These are phyloP conservation scores for Megalops atlanticus DNA, from an alignment of 2,113 vertebrate species.

Conservation along the genomic window DNA sequence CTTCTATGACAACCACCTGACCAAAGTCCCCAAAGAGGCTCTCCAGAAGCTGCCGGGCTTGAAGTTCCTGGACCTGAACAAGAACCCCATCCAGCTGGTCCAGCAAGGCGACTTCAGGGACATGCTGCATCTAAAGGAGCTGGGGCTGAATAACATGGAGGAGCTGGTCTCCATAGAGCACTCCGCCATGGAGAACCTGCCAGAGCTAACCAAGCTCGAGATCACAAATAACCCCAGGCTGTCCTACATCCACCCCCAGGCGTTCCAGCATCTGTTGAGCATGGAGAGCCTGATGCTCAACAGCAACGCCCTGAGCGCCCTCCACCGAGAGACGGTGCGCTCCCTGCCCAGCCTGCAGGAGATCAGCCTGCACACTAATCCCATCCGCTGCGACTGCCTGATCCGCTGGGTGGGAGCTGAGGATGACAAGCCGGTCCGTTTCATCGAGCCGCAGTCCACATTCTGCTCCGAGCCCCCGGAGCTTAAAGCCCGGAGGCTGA, in stretches of 20 bases:
- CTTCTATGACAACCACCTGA: slow-evolving; percentile 86
- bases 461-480: slow-evolving; percentile 92
- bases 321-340: slow-evolving; percentile 83
- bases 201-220: slow-evolving; percentile 93
- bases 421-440: slow-evolving; percentile 74
- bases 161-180: slow-evolving; percentile 89
- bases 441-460: slow-evolving; percentile 93
- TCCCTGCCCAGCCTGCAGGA: slow-evolving; percentile 91
- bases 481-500: slow-evolving; percentile 77
- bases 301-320: slow-evolving; percentile 91
- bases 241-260: slow-evolving; percentile 90
- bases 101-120: slow-evolving; percentile 83
- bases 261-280: slow-evolving; percentile 82
- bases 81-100: slow-evolving; percentile 84
- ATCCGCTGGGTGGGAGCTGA: slow-evolving; percentile 89
- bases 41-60: slow-evolving; percentile 81
- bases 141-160: slow-evolving; percentile 92
- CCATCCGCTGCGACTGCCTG: slow-evolving; percentile 92
- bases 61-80: slow-evolving; percentile 91
- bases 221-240: slow-evolving; percentile 94
- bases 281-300: slow-evolving; percentile 98
- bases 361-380: slow-evolving; percentile 93
- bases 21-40: slow-evolving; percentile 77
- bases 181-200: slow-evolving; percentile 85
- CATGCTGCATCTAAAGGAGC: slow-evolving; percentile 89